Base-by-base conservation (phyloP, 2,888 invertebrate genomes). In the Tiphia femorata region DNA sequence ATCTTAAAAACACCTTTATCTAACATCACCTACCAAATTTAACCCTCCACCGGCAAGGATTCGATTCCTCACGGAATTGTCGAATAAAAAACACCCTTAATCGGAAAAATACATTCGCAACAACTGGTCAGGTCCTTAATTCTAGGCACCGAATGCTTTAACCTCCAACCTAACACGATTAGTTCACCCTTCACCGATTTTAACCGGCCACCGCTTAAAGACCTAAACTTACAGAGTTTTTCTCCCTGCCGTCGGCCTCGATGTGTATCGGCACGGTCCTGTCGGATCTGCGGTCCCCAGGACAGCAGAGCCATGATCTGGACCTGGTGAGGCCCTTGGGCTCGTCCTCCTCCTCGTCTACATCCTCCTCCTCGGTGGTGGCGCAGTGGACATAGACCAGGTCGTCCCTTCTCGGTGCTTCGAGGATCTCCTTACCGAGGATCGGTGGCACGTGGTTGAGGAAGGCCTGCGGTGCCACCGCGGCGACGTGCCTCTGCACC, bases 241-340 rank as follows among this genome's bases (percentile, higher is more conserved):
- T 60, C 17, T 68, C 64, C 56, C 59, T 66, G 33, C 59, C 55
- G 62, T 66, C 57, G 55, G 46, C 56, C 30, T 68, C 66, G 48
- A 77, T 60, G 35, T 72, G 75, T 47, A 75, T 72, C 3, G 73
- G 67, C 35, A 77, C 67, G 42, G 71, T 73, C 25, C 64, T 65
- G 49, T 77, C 77, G 53, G 58, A 51, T 33, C 63, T 53, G 25
- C 62, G 62, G 53, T 75, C 75, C 3, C 84, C 84, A 3, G 86
- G 85, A 72, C 86, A 86, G 72, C 86, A 86, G 16, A 86, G 72
- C 86, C 86, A 86, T 27, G 86, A 85, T 51, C 79, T 69, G 25
- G 77, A 75, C 53, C 84, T 77, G 38, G 63, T 61, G 30, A 70
- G 59, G 27, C 59, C 65, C 25, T 54, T 58, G 35, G 67, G 52